Evolutionary conservation across 2,113 vertebrate genomes (phyloP).

Genomic region (Triplophysa dalaica): DNA sequence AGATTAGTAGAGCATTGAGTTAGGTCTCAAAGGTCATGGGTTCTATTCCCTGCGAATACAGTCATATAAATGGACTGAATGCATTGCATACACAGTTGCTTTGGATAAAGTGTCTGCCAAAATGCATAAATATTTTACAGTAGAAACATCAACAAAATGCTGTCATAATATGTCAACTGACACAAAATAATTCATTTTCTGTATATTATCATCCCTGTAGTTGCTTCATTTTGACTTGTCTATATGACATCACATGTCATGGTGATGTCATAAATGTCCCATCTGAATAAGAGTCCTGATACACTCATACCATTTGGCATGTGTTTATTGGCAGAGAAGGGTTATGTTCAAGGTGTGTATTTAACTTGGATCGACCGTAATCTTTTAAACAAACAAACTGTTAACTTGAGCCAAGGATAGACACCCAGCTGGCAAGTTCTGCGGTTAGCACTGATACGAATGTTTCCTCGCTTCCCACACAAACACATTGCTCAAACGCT

Average conservation of each 20-base stretch:
- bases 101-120: no score
- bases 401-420: slow-evolving; percentile 44
- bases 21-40: no score
- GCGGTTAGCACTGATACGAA: slow-evolving; percentile 38
- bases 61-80: no score
- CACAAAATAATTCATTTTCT: background rate
- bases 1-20: no score
- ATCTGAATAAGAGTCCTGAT: slow-evolving; percentile 39
- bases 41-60: no score
- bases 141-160: no score
- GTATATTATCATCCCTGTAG: background rate
- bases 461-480: slow-evolving; percentile 46
- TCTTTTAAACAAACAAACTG: slow-evolving; percentile 59
- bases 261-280: slow-evolving; percentile 54
- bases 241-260: slow-evolving; percentile 57
- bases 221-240: slow-evolving; percentile 43
- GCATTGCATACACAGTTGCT: no score
- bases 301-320: slow-evolving; percentile 50
- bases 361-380: slow-evolving; percentile 55
- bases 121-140: no score
- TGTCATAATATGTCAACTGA: no score
- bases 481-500: slow-evolving; percentile 29
- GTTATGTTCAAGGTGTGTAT: slow-evolving; percentile 58
- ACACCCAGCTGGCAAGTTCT: slow-evolving; percentile 44
- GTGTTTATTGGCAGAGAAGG: slow-evolving; percentile 55